Base-by-base conservation (phyloP, 2,888 invertebrate species). In the Cylloceria caligata region DNA sequence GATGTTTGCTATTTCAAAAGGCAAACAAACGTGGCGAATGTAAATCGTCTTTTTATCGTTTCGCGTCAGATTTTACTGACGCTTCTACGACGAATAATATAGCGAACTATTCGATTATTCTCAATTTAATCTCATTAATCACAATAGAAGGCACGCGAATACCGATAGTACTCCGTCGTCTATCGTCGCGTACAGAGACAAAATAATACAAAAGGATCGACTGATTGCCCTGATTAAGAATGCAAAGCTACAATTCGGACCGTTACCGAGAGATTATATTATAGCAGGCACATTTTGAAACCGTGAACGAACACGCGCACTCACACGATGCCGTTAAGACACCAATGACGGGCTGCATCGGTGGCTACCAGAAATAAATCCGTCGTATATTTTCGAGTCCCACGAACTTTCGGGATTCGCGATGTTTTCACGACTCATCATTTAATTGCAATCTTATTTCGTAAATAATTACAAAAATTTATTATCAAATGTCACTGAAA, bases 361-460 rank as follows among this genome's bases (percentile, higher is more conserved):
- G 52, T 64, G 62, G 62, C 62, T 52, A 60, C 64, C 80, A 74
- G 60, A 80, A 80, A 80, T 74, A 80, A 74, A 74, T 62, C 39
- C 73, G 60, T 80, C 52, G 62, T 69, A 74, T 74, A 80, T 80
- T 74, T 74, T 68, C 80, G 62, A 49, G 42, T 45, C 34, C 55
- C 73, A 52, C 80, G 55, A 69, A 74, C 68, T 72, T 36, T 57
- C 67, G 21, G 16, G 16, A 16, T 62, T 57, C 39, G 60, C 45
- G 42, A 62, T 64, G 24, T 39, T 52, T 27, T 13, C 42, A 27
- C 11, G 42, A 13, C 21, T 42, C 7, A 16, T 21, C 65, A 24
- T 55, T 47, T 13, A 57, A 69, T 69, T 49, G 30, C 13, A 39
- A 49, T 68, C 19, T n/a, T 4, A 3, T 16, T 9, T 13, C 27